Percentiles rank a stretch among this genome's conserved stretches.
Conservation (phyloP, 2,113 vertebrate genomes). For the Chitala chitala region DNA sequence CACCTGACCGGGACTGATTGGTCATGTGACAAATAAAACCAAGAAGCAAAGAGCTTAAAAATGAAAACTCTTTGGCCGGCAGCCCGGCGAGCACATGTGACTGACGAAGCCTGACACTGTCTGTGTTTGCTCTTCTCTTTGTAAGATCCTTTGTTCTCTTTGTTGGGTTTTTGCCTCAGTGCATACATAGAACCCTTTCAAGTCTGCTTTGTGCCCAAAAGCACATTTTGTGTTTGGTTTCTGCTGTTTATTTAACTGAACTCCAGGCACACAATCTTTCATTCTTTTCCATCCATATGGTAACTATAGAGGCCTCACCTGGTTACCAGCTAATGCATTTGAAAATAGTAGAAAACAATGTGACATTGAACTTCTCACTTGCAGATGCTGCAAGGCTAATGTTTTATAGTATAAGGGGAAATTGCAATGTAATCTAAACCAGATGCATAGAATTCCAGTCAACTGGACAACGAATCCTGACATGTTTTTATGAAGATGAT, state of each 20-base stretch:
- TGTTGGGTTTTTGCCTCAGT: not conserved
- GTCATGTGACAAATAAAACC: constrained; percentile 7
- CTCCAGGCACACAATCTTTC: too few relatives aligned
- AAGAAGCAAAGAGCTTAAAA: not conserved
- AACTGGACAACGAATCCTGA: too few relatives aligned
- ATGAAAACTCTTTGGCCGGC: not conserved
- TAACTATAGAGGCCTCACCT: not conserved
- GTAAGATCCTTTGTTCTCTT: not conserved
- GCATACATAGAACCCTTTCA: not conserved
- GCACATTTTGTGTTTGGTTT: not conserved
- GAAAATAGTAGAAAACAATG: not conserved
- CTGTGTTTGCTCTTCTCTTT: not conserved
- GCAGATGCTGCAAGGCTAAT: too few relatives aligned
- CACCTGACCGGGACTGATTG: not conserved
- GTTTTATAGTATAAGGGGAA: too few relatives aligned
- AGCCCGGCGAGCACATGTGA: not conserved
- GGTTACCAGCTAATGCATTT: not conserved
- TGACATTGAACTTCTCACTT: too few relatives aligned
- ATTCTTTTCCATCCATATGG: not conserved
- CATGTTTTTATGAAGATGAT: too few relatives aligned
- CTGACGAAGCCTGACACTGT: not conserved
- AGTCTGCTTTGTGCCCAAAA: not conserved
- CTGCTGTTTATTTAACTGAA: not conserved
- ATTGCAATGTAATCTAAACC: too few relatives aligned
- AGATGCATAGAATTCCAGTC: too few relatives aligned